phyloP scores from a whole-genome alignment of 2,113 vertebrate species.

The Syngnathus typhle region DNA sequence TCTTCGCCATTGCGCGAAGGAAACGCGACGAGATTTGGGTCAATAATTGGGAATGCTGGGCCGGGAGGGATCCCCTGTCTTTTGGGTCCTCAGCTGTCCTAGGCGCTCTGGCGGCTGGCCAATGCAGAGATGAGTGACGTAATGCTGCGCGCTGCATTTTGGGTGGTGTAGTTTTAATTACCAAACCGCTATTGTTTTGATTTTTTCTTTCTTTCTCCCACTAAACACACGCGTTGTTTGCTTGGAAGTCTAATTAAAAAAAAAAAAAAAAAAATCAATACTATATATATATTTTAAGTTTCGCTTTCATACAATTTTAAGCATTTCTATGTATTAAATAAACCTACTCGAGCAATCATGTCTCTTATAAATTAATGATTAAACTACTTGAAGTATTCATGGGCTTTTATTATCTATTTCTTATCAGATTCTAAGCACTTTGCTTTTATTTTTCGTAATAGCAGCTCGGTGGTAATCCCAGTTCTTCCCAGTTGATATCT shows the following conservation, averaged over 20 bases:
- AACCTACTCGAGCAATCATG: neutral
- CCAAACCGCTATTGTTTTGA: neutral
- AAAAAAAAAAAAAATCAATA: too few relatives aligned
- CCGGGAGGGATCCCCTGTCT: slow-evolving; percentile 26
- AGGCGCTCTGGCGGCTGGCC: slow-evolving; percentile 11
- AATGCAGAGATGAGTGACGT: slow-evolving; percentile 38
- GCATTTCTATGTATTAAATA: neutral
- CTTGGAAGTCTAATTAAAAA: neutral
- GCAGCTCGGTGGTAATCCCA: neutral
- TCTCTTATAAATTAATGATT: neutral
- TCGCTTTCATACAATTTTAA: neutral
- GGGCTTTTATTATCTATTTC: neutral
- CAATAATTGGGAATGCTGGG: slow-evolving; percentile 8
- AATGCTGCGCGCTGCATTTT: slow-evolving; percentile 25
- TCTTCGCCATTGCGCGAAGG: slow-evolving; percentile 70
- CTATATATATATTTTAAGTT: neutral
- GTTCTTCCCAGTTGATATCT: neutral
- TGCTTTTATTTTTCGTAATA: neutral
- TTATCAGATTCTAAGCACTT: neutral
- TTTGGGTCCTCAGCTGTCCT: slow-evolving; percentile 48
- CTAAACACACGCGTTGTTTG: neutral
- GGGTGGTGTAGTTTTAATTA: slow-evolving; percentile 40
- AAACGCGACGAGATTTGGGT: slow-evolving; percentile 1
- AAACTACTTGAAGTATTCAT: neutral
- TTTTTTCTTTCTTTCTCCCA: too few relatives aligned